Base-by-base conservation (phyloP, 1,140 invertebrate species). In the Protaetia brevitarsis region DNA sequence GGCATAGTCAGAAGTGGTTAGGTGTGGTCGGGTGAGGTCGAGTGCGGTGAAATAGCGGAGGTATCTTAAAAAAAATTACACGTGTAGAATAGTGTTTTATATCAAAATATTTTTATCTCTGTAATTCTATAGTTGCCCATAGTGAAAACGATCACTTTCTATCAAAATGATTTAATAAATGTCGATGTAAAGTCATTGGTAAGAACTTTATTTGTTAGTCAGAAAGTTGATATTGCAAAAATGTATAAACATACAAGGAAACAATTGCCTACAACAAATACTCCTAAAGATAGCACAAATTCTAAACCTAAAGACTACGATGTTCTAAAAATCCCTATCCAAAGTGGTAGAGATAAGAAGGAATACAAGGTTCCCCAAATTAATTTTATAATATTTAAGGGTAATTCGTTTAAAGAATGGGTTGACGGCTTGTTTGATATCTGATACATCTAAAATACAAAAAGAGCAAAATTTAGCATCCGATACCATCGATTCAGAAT, bases 341-440 rank as follows among this genome's bases (percentile, higher is more conserved):
- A 86, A 72, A 85, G 85, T 10, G 80, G 79, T 51, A 85, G 79
- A 34, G 86, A 87, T 68, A 83, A 84, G 59, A 87, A 87, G 71
- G 78, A 84, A 8, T 87, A 87, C 67, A 82, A 75, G 26, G n/a
- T n/a, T 56, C 8, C 51, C 19, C 23, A 21, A 3, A 13, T 13
- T 34, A 36, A 13, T 7, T 37, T 37, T 45, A 11, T 63, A 11
- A 4, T 21, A 8, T 78, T 79, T 68, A 69, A 89, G 87, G 76
- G 85, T 87, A 16, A 84, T 91, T 57, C 76, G 79, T 16, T 74
- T 91, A 36, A 72, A 80, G 62, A 91, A 91, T 83, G 88, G 88
- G 3, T 76, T 91, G 63, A 87, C 80, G 60, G 88, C 86, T 1
- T 76, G 90, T 16, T 75, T 91, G 8, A 86, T 91, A 69, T 85